phyloP scores from a whole-genome alignment of 2,888 invertebrate genomes.

The Galerucella nymphaeae region DNA sequence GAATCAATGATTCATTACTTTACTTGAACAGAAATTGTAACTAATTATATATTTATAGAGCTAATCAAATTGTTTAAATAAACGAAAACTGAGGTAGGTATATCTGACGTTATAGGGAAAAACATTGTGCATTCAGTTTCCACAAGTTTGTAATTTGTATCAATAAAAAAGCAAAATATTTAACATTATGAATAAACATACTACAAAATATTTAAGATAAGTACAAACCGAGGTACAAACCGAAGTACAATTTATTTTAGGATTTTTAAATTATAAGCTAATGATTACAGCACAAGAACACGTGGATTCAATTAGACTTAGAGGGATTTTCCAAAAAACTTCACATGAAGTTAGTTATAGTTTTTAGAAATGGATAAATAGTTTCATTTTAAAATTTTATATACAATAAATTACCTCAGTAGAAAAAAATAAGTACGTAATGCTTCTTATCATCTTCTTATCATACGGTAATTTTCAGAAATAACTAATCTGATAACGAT shows the following conservation, averaged over 20 bases:
- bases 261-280: background rate
- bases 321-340: background rate
- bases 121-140: background rate
- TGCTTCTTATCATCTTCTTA: conserved; percentile 19
- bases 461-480: conserved; percentile 19
- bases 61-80: too few species aligned
- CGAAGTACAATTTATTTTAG: too few species aligned
- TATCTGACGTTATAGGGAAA: background rate
- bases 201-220: too few species aligned
- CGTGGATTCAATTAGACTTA: too few species aligned
- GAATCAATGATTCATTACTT: too few species aligned
- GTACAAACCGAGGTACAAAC: too few species aligned
- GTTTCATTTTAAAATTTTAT: background rate
- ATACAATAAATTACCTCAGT: background rate
- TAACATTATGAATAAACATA: too few species aligned
- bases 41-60: background rate
- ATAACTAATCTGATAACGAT: conserved; percentile 15
- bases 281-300: too few species aligned
- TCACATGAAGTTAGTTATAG: background rate
- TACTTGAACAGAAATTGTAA: background rate
- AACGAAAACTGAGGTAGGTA: background rate
- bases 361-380: background rate
- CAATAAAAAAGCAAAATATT: background rate
- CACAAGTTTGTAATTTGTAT: background rate
- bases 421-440: background rate